Evolutionary conservation across 2,797 vertebrate genomes (phyloP).

Genomic region (Notolepis coatsorum): DNA sequence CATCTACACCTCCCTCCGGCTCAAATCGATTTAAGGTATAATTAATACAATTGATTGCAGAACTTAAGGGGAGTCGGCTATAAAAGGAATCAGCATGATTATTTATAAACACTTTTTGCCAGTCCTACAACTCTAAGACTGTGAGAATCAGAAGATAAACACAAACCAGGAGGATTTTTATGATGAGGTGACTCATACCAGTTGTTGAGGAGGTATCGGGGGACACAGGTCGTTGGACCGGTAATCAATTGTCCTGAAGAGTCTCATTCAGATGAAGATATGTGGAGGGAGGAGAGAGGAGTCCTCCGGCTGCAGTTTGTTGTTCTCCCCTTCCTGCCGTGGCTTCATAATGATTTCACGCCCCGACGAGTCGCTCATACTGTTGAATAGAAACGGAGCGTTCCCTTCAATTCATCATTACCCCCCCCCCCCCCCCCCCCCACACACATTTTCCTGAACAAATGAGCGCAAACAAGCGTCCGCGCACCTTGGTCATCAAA

Average conservation of each 20-base stretch:
- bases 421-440: too few species aligned
- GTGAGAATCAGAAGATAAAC: too few species aligned
- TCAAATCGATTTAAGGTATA: neutral
- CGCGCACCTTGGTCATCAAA: too few species aligned
- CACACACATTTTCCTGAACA: constrained; percentile 65
- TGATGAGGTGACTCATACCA: too few species aligned
- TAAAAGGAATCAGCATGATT: too few species aligned
- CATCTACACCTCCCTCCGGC: neutral
- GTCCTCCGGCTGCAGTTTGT: constrained; percentile 25
- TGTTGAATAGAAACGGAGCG: constrained; percentile 57
- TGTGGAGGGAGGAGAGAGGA: neutral
- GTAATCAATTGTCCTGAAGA: too few species aligned
- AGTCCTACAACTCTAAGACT: too few species aligned
- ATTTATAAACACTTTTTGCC: too few species aligned
- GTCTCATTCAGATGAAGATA: constrained; percentile 40
- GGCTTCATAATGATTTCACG: constrained; percentile 67
- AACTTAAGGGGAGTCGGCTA: neutral
- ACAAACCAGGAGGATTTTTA: too few species aligned
- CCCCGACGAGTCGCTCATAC: constrained; percentile 57
- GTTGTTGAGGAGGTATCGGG: too few species aligned
- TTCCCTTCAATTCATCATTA: constrained; percentile 66
- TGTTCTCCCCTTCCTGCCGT: constrained; percentile 55
- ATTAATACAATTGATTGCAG: neutral
- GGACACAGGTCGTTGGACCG: constrained; percentile 34
- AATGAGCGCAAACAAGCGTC: constrained; percentile 59